Base-by-base conservation (phyloP, 2,797 vertebrate genomes). In the Propithecus perrieri region DNA sequence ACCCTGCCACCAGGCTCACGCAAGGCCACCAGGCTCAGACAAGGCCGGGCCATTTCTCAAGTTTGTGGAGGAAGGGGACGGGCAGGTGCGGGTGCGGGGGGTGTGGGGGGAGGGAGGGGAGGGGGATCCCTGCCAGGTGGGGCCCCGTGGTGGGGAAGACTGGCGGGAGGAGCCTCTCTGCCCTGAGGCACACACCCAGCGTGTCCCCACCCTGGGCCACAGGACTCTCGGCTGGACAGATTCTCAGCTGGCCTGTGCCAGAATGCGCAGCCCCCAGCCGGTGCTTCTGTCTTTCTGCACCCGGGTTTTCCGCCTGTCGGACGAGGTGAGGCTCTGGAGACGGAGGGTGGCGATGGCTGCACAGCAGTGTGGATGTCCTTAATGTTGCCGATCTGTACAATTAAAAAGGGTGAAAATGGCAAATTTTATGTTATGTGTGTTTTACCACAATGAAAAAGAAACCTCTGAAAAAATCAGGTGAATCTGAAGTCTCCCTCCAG, bases 41-140 rank as follows among this genome's bases (percentile, higher is more conserved):
- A 55, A 55, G 55, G 22, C 50, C 4, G 4, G 48, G 22, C 74
- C 79, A 61, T 98, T 98, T 97, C 96, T 98, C 98, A 98, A 85
- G 71, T 61, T 92, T 69, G 6, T 0, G n/a, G 53, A 95, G 85
- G 30, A 90, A 97, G 89, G 84, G 74, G 72, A 28, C 38, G 89
- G 95, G 74, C 22, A 11, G 89, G 46, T 76, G 85, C 65, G 17
- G 33, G 11, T 26, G 55, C 22, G 55, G 55, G 24, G 24, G 55
- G 28, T 4, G 4, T 33, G 61, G 63, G 63, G 15, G 33, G 33
- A n/a, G 22, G 88, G 80, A 65, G 38, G 90, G 22, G 89, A 63
- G 63, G 63, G 28, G 71, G 65, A 26, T 83, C 20, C 94, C 85
- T 90, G 76, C 57, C 80, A 69, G 43, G 38, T 80, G 59, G 33